phyloP scores from a whole-genome alignment of 2,888 invertebrate species.

The Lasioglossum leucozonium region DNA sequence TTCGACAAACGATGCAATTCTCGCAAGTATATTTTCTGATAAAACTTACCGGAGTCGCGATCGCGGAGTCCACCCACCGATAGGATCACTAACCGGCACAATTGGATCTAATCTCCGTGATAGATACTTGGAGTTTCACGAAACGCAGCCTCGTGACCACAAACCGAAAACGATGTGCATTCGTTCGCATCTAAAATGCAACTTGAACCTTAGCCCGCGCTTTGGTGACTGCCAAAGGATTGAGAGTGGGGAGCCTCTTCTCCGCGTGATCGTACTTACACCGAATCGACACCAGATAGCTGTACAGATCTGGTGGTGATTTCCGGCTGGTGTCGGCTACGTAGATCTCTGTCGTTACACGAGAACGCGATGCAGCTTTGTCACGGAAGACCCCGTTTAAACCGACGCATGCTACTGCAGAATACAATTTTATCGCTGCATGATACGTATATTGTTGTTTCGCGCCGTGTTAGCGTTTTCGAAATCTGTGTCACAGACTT shows the following conservation, averaged over 20 bases:
- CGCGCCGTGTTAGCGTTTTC: no score
- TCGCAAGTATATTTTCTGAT: not conserved
- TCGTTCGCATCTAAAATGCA: conserved; percentile 84
- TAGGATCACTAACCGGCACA: conserved; percentile 44
- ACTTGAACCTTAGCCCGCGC: conserved; percentile 83
- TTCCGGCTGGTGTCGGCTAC: not conserved
- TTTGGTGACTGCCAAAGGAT: conserved; percentile 72
- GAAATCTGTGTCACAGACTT: no score
- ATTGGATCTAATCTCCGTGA: conserved; percentile 24
- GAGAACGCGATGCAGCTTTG: no score
- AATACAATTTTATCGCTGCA: not conserved
- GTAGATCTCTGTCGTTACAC: not conserved
- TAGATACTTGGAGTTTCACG: conserved; percentile 54
- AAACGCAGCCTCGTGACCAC: conserved; percentile 61
- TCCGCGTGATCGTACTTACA: not conserved
- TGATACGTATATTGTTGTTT: no score
- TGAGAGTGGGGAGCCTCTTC: conserved; percentile 55
- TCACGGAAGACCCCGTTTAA: not conserved
- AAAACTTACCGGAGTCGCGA: conserved; percentile 42
- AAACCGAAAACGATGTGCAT: conserved; percentile 81
- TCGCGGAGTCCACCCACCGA: conserved; percentile 30
- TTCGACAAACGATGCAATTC: not conserved
- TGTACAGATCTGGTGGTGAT: not conserved
- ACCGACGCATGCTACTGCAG: not conserved
- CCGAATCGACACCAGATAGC: conserved; percentile 34